Evolutionary conservation across 2,888 invertebrate genomes (phyloP), one percentile per base, ranked within the genome.

Genomic region (Hydraecia micacea): DNA sequence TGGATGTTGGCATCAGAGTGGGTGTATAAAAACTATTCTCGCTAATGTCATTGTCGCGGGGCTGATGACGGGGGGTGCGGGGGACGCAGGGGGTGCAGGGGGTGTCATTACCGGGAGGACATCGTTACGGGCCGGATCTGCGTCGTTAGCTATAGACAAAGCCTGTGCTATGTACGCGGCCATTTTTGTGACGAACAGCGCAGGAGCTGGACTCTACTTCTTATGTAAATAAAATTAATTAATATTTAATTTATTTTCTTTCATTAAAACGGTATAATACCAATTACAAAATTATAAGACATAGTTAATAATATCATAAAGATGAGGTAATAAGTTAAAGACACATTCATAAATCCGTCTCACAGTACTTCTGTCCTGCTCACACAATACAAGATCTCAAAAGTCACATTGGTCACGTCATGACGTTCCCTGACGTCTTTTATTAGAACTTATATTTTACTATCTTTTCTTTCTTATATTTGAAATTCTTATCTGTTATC

Each of bases 101-200:
- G 91, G 87, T 78, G 91, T 94, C 95, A 94, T 96, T 95, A 95
- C 92, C 89, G 92, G 92, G 92, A 91, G 93, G 93, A 92, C 93
- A 90, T 96, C 96, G 91, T 96, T 95, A 96, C 92, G 87, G 93
- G 91, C 93, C 95, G 96, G 96, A 96, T 94, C 93, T 90, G 87
- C 91, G 90, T 94, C 95, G 95, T 95, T 95, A 95, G 91, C 91
- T 91, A 92, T 89, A 96, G 93, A 96, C 96, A 96, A 96, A 95
- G 96, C 92, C 90, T 69, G 83, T 84, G 92, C 92, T 92, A 95
- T 95, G 91, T 94, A 90, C 94, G 92, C 93, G 92, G 94, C 94
- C 95, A 95, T 93, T 94, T 94, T 91, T 90, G 87, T 87, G 83
- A 81, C 83, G 58, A 36, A 52, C 90, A 90, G 90, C 52, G 63